Conservation (phyloP, 2,113 vertebrate genomes). For the Elephantulus edwardii region DNA sequence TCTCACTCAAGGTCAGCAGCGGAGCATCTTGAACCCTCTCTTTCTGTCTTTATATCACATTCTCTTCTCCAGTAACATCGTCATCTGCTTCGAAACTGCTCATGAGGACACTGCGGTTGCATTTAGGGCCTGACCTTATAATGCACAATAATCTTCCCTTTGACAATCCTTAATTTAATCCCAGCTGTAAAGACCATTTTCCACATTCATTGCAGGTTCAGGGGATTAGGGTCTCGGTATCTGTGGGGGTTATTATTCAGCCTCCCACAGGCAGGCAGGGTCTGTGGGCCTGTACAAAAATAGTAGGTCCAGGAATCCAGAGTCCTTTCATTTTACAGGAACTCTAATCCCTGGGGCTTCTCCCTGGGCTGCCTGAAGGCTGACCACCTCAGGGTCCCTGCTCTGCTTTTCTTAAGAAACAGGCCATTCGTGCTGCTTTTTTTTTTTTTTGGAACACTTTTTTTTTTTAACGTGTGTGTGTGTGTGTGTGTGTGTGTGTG, state of each 20-base stretch:
- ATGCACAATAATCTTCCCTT: no score
- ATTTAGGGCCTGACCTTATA: neutral
- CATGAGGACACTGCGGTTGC: neutral
- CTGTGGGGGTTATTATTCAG: neutral
- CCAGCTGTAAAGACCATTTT: neutral
- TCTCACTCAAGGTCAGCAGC: rapidly evolving
- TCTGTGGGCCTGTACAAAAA: neutral
- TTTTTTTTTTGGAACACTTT: no score
- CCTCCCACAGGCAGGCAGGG: neutral
- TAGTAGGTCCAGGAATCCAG: no score
- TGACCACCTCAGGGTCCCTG: no score
- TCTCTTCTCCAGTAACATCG: neutral
- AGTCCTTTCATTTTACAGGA: no score
- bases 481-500: no score
- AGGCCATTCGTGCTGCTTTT: no score
- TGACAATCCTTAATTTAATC: neutral
- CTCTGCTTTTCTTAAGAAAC: no score
- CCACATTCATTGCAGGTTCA: neutral
- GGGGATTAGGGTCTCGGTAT: neutral
- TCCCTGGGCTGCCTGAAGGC: no score
- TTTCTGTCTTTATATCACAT: neutral
- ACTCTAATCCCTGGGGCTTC: no score
- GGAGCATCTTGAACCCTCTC: neutral
- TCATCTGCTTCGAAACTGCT: no score
- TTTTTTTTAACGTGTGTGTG: no score